phyloP scores from a whole-genome alignment of 2,888 invertebrate genomes.

The Ariolimax columbianus region DNA sequence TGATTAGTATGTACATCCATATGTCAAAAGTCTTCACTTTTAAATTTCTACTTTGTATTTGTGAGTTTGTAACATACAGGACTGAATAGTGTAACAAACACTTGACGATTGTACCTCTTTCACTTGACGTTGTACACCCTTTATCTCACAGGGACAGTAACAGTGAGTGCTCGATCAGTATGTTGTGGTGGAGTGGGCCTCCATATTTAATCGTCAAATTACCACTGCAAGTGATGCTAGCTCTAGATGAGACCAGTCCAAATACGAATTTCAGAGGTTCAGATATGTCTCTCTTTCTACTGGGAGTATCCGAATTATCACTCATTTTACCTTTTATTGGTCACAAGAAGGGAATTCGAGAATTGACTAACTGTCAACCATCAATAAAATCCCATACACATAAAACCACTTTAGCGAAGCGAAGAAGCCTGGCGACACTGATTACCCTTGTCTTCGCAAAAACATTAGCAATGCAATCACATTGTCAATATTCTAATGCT shows the following conservation, averaged over 20 bases:
- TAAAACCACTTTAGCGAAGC: neutral
- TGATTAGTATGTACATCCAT: too few species aligned
- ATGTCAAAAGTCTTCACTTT: too few species aligned
- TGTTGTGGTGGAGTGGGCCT: neutral
- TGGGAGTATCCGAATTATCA: too few species aligned
- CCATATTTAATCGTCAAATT: neutral
- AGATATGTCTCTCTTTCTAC: neutral
- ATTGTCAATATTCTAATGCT: neutral
- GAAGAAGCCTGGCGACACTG: neutral
- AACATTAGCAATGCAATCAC: neutral
- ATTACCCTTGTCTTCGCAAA: neutral
- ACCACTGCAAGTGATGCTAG: neutral
- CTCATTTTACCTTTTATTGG: neutral
- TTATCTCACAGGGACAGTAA: constrained; percentile 1
- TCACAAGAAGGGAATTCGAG: neutral
- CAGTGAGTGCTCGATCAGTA: neutral
- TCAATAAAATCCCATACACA: neutral
- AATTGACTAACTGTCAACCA: neutral
- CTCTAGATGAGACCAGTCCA: neutral
- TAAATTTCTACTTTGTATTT: too few species aligned
- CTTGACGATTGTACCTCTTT: too few species aligned
- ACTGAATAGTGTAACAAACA: too few species aligned
- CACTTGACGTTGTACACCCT: too few species aligned
- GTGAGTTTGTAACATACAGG: too few species aligned
- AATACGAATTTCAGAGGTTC: neutral